Percentiles rank a stretch among this genome's conserved stretches.
phyloP scores from a whole-genome alignment of 1,140 invertebrate species.

The Drosophila pectinifera region DNA sequence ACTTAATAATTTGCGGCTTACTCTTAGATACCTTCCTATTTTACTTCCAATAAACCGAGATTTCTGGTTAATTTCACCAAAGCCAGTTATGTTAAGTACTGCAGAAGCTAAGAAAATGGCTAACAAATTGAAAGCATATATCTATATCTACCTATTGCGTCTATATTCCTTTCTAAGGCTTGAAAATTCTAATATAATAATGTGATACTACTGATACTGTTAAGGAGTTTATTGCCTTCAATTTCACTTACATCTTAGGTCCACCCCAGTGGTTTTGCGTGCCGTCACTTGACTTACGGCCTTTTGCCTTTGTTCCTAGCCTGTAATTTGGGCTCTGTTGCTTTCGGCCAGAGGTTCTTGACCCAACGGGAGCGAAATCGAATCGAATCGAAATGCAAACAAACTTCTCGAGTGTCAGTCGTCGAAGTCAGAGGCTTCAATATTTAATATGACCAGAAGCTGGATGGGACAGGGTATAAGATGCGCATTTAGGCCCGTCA shows the following conservation, averaged over 20 bases:
- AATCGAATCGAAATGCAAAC: constrained; percentile 23
- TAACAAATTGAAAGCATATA: too few species aligned
- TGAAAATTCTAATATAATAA: too few species aligned
- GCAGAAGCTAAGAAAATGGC: too few species aligned
- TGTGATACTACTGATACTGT: too few species aligned
- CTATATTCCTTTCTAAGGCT: too few species aligned
- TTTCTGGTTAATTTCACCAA: too few species aligned
- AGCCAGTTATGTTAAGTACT: too few species aligned
- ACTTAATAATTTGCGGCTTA: too few species aligned
- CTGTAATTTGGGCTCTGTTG: constrained; percentile 52
- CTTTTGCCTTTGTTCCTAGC: constrained; percentile 39
- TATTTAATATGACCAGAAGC: constrained; percentile 25
- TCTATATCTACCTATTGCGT: too few species aligned
- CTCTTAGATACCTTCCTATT: too few species aligned
- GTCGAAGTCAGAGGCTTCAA: constrained; percentile 36
- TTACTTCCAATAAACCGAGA: too few species aligned
- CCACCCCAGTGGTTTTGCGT: constrained; percentile 1
- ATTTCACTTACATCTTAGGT: not conserved
- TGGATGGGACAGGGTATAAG: constrained; percentile 19
- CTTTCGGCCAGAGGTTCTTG: constrained; percentile 59
- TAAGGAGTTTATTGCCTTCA: too few species aligned
- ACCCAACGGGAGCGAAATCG: constrained; percentile 40
- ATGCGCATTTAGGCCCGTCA: constrained; percentile 31
- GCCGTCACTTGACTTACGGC: constrained; percentile 26
- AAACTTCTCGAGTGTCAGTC: constrained; percentile 39